Evolutionary conservation across 2,888 invertebrate species (phyloP).

Genomic region (Spatulosminthurus flaviceps): DNA sequence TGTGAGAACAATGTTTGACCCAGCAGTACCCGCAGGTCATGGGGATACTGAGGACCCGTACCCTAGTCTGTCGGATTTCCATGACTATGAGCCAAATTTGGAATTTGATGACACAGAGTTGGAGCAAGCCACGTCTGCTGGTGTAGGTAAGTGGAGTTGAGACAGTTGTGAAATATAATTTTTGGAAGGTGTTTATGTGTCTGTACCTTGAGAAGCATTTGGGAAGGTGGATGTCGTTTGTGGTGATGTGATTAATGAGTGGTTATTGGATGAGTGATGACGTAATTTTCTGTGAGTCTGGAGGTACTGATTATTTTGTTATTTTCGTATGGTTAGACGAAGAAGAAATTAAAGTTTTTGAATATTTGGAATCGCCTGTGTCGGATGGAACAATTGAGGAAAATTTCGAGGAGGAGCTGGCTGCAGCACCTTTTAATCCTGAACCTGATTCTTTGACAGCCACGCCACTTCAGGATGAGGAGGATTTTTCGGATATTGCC

Average conservation of each 20-base stretch:
- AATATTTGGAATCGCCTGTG: constrained; percentile 75
- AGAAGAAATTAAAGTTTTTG: constrained; percentile 64
- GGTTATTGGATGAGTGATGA: not conserved
- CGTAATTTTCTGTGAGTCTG: not conserved
- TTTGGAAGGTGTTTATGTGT: too few species aligned
- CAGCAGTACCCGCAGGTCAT: constrained; percentile 40
- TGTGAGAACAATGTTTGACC: constrained; percentile 35
- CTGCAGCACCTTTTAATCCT: constrained; percentile 70
- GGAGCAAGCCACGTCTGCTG: constrained; percentile 75
- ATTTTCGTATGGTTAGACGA: constrained; percentile 49
- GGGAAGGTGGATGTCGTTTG: not conserved
- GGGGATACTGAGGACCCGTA: constrained; percentile 75
- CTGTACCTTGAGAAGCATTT: not conserved
- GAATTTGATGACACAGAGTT: constrained; percentile 97
- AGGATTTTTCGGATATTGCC: constrained; percentile 77
- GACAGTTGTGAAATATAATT: too few species aligned
- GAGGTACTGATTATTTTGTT: not conserved
- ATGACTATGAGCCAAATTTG: constrained; percentile 93
- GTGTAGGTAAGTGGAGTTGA: too few species aligned
- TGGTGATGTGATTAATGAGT: constrained; percentile 1
- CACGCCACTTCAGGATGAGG: constrained; percentile 66
- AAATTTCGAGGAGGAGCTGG: constrained; percentile 88
- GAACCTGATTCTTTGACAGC: constrained; percentile 58
- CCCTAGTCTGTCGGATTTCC: constrained; percentile 88
- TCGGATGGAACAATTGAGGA: constrained; percentile 90